Conservation (phyloP, 1,140 invertebrate genomes). For the Vanessa atalanta region DNA sequence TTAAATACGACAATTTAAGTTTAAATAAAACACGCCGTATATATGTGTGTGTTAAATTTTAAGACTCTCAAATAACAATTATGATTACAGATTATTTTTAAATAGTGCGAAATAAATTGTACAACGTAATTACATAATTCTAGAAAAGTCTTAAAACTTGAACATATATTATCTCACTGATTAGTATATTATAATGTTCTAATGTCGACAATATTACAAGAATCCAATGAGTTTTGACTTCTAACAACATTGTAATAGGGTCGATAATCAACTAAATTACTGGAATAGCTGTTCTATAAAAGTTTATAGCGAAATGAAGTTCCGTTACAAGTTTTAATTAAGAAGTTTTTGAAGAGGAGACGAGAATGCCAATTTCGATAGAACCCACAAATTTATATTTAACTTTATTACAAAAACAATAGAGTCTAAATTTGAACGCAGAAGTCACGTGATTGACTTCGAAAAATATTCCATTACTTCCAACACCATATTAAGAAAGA, state of each 20-base stretch:
- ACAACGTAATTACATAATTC: neutral
- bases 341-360: neutral
- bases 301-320: slow-evolving; percentile 4
- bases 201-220: neutral
- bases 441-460: too few relatives aligned
- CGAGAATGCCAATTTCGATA: neutral
- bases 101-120: too few relatives aligned
- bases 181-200: slow-evolving; percentile 1
- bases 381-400: neutral
- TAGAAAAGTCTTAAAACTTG: neutral
- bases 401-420: neutral
- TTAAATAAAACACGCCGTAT: neutral
- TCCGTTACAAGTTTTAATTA: neutral
- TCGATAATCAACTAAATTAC: neutral
- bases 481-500: neutral
- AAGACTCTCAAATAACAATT: neutral
- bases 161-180: neutral
- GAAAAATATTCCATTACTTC: too few relatives aligned
- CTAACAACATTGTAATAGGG: neutral
- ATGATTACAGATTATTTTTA: too few relatives aligned
- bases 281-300: neutral
- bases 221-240: neutral
- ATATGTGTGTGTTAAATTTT: neutral
- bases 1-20: neutral
- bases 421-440: neutral